A percentile compares a stretch with the other conserved stretches of the same genome.
Conservation (phyloP, 1,140 invertebrate genomes). For the Gryon sp. region DNA sequence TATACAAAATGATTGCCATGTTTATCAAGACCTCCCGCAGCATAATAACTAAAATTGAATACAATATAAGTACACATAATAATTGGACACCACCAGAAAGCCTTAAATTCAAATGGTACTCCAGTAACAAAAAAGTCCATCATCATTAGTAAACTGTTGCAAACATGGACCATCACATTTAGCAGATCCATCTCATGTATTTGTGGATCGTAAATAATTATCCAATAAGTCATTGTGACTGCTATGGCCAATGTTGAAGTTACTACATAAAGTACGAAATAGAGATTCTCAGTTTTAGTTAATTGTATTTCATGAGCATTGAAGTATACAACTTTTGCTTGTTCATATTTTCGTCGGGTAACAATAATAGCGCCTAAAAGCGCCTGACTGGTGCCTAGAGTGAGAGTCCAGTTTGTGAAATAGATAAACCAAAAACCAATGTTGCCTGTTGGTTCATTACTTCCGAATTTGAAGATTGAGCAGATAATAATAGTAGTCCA, state of each 20-base stretch:
- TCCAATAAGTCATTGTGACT: conserved; percentile 85
- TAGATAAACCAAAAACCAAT: conserved; percentile 84
- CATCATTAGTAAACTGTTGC: conserved; percentile 87
- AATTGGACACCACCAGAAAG: conserved; percentile 85
- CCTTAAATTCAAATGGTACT: conserved; percentile 84
- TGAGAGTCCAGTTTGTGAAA: conserved; percentile 87
- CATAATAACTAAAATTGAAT: conserved; percentile 86
- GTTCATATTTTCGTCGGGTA: conserved; percentile 71
- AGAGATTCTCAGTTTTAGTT: conserved; percentile 79
- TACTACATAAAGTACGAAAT: conserved; percentile 83
- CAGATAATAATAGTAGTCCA: conserved; percentile 80
- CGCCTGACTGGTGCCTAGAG: conserved; percentile 79
- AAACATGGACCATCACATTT: conserved; percentile 86
- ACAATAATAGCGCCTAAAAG: conserved; percentile 76
- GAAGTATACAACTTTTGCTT: conserved; percentile 65
- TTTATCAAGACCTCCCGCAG: conserved; percentile 85
- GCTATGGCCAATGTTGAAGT: conserved; percentile 82
- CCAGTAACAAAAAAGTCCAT: conserved; percentile 85
- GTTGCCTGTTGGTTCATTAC: conserved; percentile 50
- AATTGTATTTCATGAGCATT: conserved; percentile 57
- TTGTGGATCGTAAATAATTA: conserved; percentile 80
- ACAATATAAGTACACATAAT: conserved; percentile 83
- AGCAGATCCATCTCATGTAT: conserved; percentile 79
- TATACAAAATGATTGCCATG: conserved; percentile 84
- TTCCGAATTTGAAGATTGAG: conserved; percentile 77